Conservation (phyloP, 1,140 invertebrate species). For the Ips nitidus region DNA sequence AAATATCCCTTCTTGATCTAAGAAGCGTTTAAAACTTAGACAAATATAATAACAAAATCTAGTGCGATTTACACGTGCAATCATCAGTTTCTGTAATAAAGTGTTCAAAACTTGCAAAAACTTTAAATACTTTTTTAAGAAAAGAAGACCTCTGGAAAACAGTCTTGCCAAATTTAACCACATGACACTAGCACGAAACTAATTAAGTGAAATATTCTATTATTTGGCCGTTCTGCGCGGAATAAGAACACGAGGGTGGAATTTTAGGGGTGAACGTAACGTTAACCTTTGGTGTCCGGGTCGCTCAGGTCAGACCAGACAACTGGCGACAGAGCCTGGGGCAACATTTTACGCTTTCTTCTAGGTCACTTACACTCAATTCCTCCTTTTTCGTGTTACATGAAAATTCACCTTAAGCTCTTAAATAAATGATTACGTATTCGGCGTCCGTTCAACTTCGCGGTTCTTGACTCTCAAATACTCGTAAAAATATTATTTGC, state of each 20-base stretch:
- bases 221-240: slow-evolving; percentile 18
- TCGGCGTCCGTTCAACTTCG: neutral
- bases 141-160: too few relatives aligned
- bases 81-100: too few relatives aligned
- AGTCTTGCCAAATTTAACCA: slow-evolving; percentile 27
- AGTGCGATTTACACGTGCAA: too few relatives aligned
- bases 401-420: slow-evolving; percentile 18
- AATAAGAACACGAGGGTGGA: slow-evolving; percentile 35
- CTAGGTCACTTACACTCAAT: slow-evolving; percentile 36
- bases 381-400: slow-evolving; percentile 30
- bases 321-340: slow-evolving; percentile 36
- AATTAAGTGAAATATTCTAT: slow-evolving; percentile 33
- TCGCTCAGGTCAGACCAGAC: slow-evolving; percentile 26
- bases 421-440: slow-evolving; percentile 18
- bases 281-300: slow-evolving; percentile 37
- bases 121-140: too few relatives aligned
- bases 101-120: too few relatives aligned
- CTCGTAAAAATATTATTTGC: neutral
- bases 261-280: slow-evolving; percentile 39
- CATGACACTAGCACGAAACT: slow-evolving; percentile 32
- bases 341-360: slow-evolving; percentile 37
- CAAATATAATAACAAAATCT: too few relatives aligned
- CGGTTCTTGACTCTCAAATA: slow-evolving; percentile 3
- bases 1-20: too few relatives aligned
- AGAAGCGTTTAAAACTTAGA: too few relatives aligned